Evolutionary conservation across 2,113 vertebrate species (phyloP).

Genomic region (Lagopus muta): DNA sequence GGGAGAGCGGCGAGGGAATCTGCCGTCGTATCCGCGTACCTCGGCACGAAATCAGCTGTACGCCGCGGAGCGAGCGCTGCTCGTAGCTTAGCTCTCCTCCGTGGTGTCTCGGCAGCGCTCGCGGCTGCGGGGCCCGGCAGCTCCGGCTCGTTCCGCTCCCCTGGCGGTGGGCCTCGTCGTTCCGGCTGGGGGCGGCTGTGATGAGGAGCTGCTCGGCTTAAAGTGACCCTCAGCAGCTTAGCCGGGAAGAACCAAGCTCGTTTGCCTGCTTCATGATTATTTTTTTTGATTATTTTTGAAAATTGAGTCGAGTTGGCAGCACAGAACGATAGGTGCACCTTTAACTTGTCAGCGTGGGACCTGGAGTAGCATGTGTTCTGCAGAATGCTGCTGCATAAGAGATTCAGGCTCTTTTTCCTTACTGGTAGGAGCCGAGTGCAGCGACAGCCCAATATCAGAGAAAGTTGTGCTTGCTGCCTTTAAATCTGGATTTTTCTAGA

Average conservation of each 20-base stretch:
- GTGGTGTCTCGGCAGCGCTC: fast-evolving
- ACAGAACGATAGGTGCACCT: background rate
- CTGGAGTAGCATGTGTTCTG: background rate
- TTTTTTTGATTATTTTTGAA: background rate
- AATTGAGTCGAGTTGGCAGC: background rate
- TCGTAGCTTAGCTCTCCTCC: fast-evolving
- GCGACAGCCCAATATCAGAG: background rate
- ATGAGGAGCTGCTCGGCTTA: background rate
- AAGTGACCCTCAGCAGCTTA: fast-evolving
- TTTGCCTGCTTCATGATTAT: background rate
- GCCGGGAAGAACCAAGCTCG: background rate
- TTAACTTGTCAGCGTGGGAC: fast-evolving
- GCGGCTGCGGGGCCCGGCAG: background rate
- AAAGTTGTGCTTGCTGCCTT: fast-evolving
- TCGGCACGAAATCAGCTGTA: background rate
- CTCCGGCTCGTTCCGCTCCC: background rate
- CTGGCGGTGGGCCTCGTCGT: no score
- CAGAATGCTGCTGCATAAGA: background rate
- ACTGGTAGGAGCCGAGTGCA: background rate
- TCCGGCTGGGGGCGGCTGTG: background rate
- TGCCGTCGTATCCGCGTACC: background rate
- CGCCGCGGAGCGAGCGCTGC: background rate
- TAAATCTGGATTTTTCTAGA: background rate
- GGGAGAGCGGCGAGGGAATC: background rate
- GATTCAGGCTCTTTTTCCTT: background rate